Evolutionary conservation across 2,888 invertebrate genomes (phyloP).

Genomic region (Agapetus fuscipes): DNA sequence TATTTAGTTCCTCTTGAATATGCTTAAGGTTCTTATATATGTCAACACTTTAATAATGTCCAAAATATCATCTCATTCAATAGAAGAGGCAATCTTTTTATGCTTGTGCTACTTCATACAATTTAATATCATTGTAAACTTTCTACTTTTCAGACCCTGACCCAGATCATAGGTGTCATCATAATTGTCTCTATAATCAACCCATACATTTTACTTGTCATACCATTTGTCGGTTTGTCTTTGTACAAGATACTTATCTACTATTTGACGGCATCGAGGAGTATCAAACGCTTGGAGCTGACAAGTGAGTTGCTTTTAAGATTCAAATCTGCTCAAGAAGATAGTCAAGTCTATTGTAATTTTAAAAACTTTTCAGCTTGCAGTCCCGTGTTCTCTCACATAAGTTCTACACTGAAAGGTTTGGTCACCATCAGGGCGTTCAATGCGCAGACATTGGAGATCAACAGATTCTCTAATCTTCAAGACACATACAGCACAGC

Average conservation of each 20-base stretch:
- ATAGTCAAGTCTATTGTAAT: no score
- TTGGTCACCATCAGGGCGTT: conserved; percentile 72
- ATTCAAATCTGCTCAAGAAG: no score
- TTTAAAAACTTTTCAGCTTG: conserved; percentile 51
- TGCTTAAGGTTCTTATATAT: no score
- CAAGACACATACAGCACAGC: conserved; percentile 57
- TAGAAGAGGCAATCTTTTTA: no score
- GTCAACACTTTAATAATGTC: no score
- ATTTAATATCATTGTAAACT: no score
- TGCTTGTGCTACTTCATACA: no score
- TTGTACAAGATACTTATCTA: conserved; percentile 50
- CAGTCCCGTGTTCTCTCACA: conserved; percentile 75
- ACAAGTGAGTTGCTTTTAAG: conserved; percentile 48
- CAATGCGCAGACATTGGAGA: conserved; percentile 54
- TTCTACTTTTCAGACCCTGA: conserved; percentile 10
- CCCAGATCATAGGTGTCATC: conserved; percentile 12
- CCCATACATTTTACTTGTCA: conserved; percentile 4
- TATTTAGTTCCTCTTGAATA: no score
- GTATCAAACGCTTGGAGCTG: conserved; percentile 58
- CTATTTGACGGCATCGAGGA: conserved; percentile 59
- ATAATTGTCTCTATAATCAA: conserved; percentile 9
- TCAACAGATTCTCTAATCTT: conserved; percentile 45
- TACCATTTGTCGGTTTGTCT: no score
- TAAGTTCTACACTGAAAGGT: conserved; percentile 70
- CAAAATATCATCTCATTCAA: no score